These are phyloP conservation scores for Actinostola sp. DNA, from an alignment of 92 coral and sea anemone genomes.

Conservation along the genomic window DNA sequence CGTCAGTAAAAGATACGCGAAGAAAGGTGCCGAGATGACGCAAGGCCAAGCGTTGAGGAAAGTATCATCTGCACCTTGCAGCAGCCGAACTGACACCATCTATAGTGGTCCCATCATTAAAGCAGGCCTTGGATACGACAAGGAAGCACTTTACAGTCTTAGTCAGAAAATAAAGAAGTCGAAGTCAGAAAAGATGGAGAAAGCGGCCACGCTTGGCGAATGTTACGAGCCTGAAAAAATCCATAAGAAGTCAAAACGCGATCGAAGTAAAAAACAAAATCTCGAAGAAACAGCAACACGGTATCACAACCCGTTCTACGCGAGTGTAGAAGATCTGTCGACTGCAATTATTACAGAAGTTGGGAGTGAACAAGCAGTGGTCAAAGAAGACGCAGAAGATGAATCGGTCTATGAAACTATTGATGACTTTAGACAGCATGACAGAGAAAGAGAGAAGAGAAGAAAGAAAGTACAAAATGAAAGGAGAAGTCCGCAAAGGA, in stretches of 20 bases:
- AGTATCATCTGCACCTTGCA: conserved; percentile 7
- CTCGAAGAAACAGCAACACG: not conserved
- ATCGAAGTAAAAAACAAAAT: not conserved
- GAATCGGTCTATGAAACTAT: not conserved
- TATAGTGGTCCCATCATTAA: conserved; percentile 9
- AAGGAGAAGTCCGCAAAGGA: not conserved
- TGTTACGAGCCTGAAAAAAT: not conserved
- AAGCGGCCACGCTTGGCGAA: not conserved
- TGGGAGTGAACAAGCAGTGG: not conserved
- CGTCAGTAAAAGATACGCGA: not conserved
- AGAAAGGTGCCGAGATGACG: not conserved
- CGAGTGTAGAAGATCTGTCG: not conserved
- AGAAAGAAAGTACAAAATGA: not conserved
- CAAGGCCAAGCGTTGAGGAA: conserved; percentile 15
- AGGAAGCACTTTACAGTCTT: not conserved
- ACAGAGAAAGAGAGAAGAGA: not conserved
- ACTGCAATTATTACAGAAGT: not conserved
- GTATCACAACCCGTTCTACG: not conserved
- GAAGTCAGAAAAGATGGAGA: conserved; percentile 3
- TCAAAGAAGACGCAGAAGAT: not conserved
- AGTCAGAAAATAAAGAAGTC: conserved; percentile 10
- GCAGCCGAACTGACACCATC: conserved; percentile 2
- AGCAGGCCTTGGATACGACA: conserved; percentile 13
- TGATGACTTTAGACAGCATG: not conserved
- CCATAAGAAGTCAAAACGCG: not conserved